Percentiles rank a stretch among this genome's conserved stretches.
phyloP scores from a whole-genome alignment of 37 sponge, comb jelly and placozoan genomes.

The Lycopodina hypogea region DNA sequence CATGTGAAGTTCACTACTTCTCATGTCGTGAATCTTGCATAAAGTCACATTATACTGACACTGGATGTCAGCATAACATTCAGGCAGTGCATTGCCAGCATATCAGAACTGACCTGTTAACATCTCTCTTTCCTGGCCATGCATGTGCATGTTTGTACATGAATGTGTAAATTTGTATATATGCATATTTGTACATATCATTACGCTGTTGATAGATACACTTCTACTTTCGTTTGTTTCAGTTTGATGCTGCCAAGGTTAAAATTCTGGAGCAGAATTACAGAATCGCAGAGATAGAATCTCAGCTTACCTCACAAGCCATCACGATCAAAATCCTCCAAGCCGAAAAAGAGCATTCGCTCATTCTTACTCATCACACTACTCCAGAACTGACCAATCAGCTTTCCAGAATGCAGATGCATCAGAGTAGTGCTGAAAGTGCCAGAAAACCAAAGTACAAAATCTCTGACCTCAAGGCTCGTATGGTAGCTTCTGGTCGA shows the following conservation, averaged over 20 bases:
- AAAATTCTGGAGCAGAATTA: slow-evolving; percentile 25
- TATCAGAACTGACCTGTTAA: too few relatives aligned
- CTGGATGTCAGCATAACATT: too few relatives aligned
- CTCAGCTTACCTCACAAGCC: slow-evolving; percentile 25
- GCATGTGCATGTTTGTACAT: too few relatives aligned
- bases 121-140: too few relatives aligned
- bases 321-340: slow-evolving; percentile 44
- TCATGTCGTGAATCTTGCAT: too few relatives aligned
- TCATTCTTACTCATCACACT: slow-evolving; percentile 12
- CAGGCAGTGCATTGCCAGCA: too few relatives aligned
- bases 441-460: slow-evolving; percentile 34
- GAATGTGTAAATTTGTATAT: too few relatives aligned
- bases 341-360: slow-evolving; percentile 32
- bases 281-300: slow-evolving; percentile 37
- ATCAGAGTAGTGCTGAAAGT: slow-evolving; percentile 34
- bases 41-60: too few relatives aligned
- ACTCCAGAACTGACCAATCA: slow-evolving; percentile 12
- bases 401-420: not conserved
- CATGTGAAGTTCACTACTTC: too few relatives aligned
- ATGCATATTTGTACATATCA: too few relatives aligned
- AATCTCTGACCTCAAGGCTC: slow-evolving; percentile 22
- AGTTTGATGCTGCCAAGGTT: slow-evolving; percentile 31
- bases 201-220: too few relatives aligned
- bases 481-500: not conserved
- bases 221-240: not conserved